Base-by-base conservation (phyloP, 2,113 vertebrate genomes). In the Speoplatyrhinus poulsoni region DNA sequence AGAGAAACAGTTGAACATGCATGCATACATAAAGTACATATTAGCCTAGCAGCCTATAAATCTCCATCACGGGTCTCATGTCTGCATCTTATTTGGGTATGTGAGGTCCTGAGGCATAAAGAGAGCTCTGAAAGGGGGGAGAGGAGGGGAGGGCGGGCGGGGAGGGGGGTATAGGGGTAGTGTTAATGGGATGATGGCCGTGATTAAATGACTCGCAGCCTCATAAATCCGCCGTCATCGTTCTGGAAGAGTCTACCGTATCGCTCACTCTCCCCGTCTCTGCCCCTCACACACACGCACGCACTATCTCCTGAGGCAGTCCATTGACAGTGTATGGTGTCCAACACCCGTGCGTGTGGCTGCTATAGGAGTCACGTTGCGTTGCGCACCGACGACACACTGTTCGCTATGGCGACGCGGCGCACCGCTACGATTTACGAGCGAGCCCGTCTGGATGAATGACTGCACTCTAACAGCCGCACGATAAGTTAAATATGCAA, bases 201-300 rank as follows among this genome's bases (percentile, higher is more conserved):
- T 69, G 59, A 78, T 68, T 59, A 75, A 78, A 78, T 69, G 57
- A 69, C 72, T 76, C 79, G 48, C 61, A 69, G 33, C 46, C 69
- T 62, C 78, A 58, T 62, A 62, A 75, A 75, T 73, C 66, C 48
- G 16, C 46, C 41, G 67, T 70, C 74, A 70, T 67, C 15, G 9
- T 63, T 67, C 67, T 49, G 48, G 62, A 62, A 53, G 61, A 73
- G 15, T 65, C 56, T 32, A 72, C 68, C 66, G 15, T 76, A 61
- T 53, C 50, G 65, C 67, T 68, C 33, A 10, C 17, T 7, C 47
- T 63, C 32, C 12, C 9, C 55, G 48, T 62, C 69, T 63, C 66
- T 70, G 17, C 8, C 17, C 3, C 47, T 15, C 70, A 47, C 58
- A 15, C 53, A 10, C 26, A 63, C 47, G 7, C 36, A 6, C 58